Base-by-base conservation (phyloP, 2,113 vertebrate genomes). In the Laticauda colubrina region DNA sequence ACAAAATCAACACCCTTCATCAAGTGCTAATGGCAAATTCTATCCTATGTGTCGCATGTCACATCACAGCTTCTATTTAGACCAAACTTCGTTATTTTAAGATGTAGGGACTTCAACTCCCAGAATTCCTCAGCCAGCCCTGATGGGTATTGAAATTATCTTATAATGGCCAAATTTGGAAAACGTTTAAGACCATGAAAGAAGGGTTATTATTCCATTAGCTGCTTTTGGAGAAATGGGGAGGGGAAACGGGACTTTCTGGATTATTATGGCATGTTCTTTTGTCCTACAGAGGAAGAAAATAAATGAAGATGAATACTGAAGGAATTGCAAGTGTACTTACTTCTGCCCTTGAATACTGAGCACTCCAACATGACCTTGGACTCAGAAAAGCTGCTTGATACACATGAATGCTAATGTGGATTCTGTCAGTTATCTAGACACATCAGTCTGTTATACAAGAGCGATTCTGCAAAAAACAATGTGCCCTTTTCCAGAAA, bases 211-310 rank as follows among this genome's bases (percentile, higher is more conserved):
- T 81, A 43, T 43, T 81, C 7, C 18, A 81, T 81, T 43, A 81
- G 34, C 34, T 81, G 20, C 34, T 43, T 21, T 81, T 81, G 75
- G 75, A 21, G 18, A 81, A 81, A 81, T 88, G 3, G 24, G 43
- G 51, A 21, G 55, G 48, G 21, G 15, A 26, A 48, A 45, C 12
- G 11, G 24, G 2, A 39, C 10, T 69, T 56, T 43, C 43, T 89
- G 45, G 21, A 24, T 93, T 23, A 86, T 39, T 4, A n/a, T 59
- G 48, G 56, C 23, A 6, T 87, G 3, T 90, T 59, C 26, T 88
- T 94, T 92, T 96, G 69, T 94, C 94, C 97, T 93, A 9, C 96
- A 97, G 97, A 97, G 69, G 97, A 97, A 91, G 95, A 54, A 91
- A 91, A 93, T 0, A 93, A 96, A 11, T 96, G 95, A 97, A 59